Base-by-base conservation (phyloP, 2,797 vertebrate species). In the Eulemur mongoz region DNA sequence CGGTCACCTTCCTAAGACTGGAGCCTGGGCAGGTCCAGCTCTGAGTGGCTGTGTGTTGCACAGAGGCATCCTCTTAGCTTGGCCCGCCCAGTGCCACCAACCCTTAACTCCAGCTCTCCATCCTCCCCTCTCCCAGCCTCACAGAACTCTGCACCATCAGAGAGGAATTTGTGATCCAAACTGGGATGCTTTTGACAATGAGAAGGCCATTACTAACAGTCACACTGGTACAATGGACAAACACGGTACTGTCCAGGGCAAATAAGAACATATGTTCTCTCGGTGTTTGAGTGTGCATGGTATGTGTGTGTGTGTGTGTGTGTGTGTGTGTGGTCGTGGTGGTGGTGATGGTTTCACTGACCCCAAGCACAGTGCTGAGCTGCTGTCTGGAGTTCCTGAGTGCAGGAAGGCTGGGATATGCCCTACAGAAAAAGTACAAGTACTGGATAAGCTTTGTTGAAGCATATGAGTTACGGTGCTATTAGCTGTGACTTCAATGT, bases 211-310 rank as follows among this genome's bases (percentile, higher is more conserved):
- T n/a, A 1, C 65, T 25, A 25, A 45, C 30, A 22, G 12, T 67
- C 32, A 14, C 13, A 7, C 27, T 13, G 23, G 4, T 27, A 13
- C 17, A 27, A 23, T 10, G 73, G 50, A 30, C 48, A 61, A 48
- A 38, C 61, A 13, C 1, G 2, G 43, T 17, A 35, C 65, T n/a
- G 9, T 76, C 50, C 30, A 1, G 32, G 89, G 43, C 23, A 65
- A 23, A 40, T 43, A 9, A n/a, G 45, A 61, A n/a, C 20, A 2
- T 4, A 8, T 2, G 10, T 69, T 80, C 14, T 32, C 11, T 73
- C 2, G 0, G 15, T 13, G 11, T 35, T 43, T 32, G 35, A 1
- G 6, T 23, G 7, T 20, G 2, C 5, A 1, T 5, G 0, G 32
- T 63, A 2, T 32, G 27, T 63, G 5, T 32, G 27, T 32, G 30